A percentile compares a stretch with the other conserved stretches of the same genome.
phyloP scores from a whole-genome alignment of 2,113 vertebrate genomes.

The Thinocorus orbignyianus region DNA sequence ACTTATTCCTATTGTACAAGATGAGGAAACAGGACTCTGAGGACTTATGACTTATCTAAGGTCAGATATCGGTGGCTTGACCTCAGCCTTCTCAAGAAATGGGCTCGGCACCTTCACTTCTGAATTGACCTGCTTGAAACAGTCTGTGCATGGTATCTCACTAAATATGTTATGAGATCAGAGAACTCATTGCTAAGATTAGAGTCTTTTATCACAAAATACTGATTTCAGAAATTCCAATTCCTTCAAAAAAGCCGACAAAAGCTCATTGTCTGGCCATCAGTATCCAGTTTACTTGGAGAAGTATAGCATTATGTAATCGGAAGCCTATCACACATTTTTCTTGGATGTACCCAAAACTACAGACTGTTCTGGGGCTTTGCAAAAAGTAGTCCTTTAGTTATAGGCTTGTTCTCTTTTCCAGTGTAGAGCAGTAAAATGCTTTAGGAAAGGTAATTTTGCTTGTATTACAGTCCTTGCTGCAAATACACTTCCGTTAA shows the following conservation, averaged over 20 bases:
- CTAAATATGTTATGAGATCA: background rate
- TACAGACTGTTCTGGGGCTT: background rate
- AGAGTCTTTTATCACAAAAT: background rate
- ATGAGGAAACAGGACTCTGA: background rate
- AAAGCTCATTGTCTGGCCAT: background rate
- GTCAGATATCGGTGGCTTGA: background rate
- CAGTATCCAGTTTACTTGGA: background rate
- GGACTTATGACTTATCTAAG: background rate
- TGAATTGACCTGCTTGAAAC: background rate
- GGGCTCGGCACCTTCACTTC: background rate
- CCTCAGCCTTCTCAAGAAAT: background rate
- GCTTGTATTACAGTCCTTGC: background rate
- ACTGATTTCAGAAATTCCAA: background rate
- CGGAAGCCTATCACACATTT: background rate
- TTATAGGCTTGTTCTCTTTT: background rate
- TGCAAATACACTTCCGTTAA: conserved; percentile 6
- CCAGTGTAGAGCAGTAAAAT: background rate
- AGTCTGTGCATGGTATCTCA: background rate
- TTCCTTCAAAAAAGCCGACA: background rate
- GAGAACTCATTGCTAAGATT: background rate
- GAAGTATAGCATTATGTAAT: background rate
- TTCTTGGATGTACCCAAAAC: background rate
- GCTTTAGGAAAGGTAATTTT: background rate
- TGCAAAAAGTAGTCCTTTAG: background rate
- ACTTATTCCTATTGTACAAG: conserved; percentile 2